Evolutionary conservation across 2,888 invertebrate genomes (phyloP), one percentile per base, ranked within the genome.

Genomic region (Ecliptopera silaceata): DNA sequence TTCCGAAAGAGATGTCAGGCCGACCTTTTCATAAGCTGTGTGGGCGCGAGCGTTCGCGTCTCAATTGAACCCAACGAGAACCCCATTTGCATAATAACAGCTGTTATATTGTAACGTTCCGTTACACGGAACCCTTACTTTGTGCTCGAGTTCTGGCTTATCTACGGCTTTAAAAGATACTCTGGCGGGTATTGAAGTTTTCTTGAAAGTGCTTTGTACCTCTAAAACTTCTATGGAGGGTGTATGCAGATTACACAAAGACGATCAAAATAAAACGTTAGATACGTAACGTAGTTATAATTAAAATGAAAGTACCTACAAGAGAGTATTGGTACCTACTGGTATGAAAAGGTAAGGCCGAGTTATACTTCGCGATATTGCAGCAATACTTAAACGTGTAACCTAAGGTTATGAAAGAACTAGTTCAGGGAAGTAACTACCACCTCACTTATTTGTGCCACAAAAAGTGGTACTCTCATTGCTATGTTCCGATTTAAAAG

Each of bases 81-180:
- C 51, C 29, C 32, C 26, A 56, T 60, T 60, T 52, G 49, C 60
- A 60, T 60, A 60, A 60, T 60, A 60, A 60, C 60, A 49, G 59
- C 42, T 44, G 51, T 56, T 56, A 43, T 51, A 46, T 51, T 51
- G 51, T 56, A 51, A 56, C 46, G 51, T 41, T 43, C 34, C 54
- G 42, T 47, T 49, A 44, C 55, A 56, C 41, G 56, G 56, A 47
- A 42, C 50, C 42, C 32, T 36, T 20, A 38, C 47, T 56, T 56
- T 56, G 44, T 56, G 45, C 48, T 49, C 49, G n/a, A 49, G 44
- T 55, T 49, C 22, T 20, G 44, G 49, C 55, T 56, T 56, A 48
- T 49, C 49, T 56, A 31, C 38, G 41, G 48, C 48, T 41, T 47
- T 47, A 36, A 42, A 32, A 54, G 47, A 52, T 52, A 45, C 39